These are phyloP conservation scores for Halesus radiatus DNA, from an alignment of 1,140 invertebrate genomes.

Conservation along the genomic window DNA sequence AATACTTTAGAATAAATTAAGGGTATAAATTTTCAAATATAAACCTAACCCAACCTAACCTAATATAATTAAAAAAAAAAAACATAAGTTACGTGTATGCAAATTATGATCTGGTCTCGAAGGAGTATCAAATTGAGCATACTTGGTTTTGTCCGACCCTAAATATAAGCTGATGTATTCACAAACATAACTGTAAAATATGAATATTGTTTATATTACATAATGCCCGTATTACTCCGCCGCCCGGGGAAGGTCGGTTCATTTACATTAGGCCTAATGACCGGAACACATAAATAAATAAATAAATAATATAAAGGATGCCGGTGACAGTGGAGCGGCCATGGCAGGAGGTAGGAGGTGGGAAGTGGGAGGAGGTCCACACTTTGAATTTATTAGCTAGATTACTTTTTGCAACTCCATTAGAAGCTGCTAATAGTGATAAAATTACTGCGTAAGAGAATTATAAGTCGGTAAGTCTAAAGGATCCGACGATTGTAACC, in stretches of 20 bases:
- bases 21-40: too few species aligned
- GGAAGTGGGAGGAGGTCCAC: neutral
- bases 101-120: too few species aligned
- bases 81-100: too few species aligned
- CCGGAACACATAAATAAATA: slow-evolving; percentile 31
- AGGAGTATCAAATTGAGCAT: too few species aligned
- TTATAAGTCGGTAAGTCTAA: too few species aligned
- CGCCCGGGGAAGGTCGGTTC: neutral
- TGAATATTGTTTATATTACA: slow-evolving; percentile 26
- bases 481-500: too few species aligned
- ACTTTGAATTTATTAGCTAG: slow-evolving; percentile 31
- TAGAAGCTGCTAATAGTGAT: slow-evolving; percentile 4
- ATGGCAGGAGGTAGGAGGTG: neutral
- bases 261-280: slow-evolving; percentile 31
- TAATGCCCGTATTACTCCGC: slow-evolving; percentile 1
- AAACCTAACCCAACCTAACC: too few species aligned
- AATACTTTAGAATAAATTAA: too few species aligned
- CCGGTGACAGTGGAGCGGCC: neutral
- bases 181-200: neutral
- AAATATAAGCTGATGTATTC: slow-evolving; percentile 9
- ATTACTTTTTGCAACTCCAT: slow-evolving; percentile 8
- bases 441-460: neutral
- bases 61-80: too few species aligned
- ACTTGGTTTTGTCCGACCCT: neutral
- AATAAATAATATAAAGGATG: slow-evolving; percentile 8